Percentiles rank a stretch among this genome's conserved stretches.
phyloP scores from a whole-genome alignment of 2,797 vertebrate species.

The Alosa sapidissima region DNA sequence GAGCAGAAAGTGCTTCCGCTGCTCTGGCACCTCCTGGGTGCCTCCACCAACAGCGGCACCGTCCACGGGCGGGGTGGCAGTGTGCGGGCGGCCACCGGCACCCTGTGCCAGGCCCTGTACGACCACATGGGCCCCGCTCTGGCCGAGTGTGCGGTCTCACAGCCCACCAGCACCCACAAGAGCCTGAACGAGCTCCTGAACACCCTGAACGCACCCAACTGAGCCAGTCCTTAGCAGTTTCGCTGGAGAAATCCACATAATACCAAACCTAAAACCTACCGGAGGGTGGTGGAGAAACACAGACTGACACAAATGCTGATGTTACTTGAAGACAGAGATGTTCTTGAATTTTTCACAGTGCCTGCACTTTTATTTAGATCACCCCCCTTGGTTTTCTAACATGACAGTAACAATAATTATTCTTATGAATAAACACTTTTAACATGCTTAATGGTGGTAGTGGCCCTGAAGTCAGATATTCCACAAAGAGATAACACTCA shows the following conservation, averaged over 20 bases:
- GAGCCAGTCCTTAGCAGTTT: neutral
- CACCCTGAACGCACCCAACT: conserved; percentile 30
- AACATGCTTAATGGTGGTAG: conserved; percentile 44
- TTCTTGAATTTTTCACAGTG: conserved; percentile 71
- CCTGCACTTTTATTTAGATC: conserved; percentile 71
- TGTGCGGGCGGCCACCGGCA: conserved; percentile 75
- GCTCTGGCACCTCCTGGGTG: conserved; percentile 89
- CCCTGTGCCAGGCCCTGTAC: conserved; percentile 81
- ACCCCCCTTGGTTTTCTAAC: neutral
- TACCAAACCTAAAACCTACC: conserved; percentile 38
- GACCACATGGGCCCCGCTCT: conserved; percentile 82
- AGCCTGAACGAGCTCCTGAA: conserved; percentile 81
- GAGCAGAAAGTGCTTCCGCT: conserved; percentile 87
- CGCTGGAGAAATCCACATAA: neutral
- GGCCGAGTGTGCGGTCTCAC: conserved; percentile 74
- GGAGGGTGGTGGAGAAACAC: neutral
- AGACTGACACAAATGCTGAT: conserved; percentile 54
- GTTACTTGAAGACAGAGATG: conserved; percentile 69
- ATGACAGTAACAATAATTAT: conserved; percentile 2
- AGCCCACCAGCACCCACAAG: conserved; percentile 78
- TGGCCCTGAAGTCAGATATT: conserved; percentile 46
- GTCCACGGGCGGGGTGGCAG: conserved; percentile 78
- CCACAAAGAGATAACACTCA: conserved; percentile 17
- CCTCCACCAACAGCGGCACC: conserved; percentile 75
- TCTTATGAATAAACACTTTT: neutral